Percentiles rank a stretch among this genome's conserved stretches.
phyloP scores from a whole-genome alignment of 2,888 invertebrate genomes.

The Emmelina monodactyla region DNA sequence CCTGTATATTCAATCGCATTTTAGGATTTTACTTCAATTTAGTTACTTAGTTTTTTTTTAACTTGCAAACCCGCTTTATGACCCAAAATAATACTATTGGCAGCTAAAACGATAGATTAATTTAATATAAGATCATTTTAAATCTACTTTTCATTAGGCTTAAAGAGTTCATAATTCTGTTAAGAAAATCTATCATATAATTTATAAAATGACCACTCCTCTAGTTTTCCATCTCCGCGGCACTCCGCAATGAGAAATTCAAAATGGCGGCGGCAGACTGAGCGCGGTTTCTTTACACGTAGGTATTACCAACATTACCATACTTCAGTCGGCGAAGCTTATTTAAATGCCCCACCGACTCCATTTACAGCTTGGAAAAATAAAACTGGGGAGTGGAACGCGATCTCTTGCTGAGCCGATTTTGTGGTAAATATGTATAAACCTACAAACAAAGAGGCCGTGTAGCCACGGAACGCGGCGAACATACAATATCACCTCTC shows the following conservation, averaged over 20 bases:
- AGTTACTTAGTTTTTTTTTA: too few species aligned
- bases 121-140: too few species aligned
- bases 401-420: conserved; percentile 63
- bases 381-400: conserved; percentile 61
- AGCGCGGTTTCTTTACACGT: conserved; percentile 54
- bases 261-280: conserved; percentile 50
- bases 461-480: conserved; percentile 17
- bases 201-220: too few species aligned
- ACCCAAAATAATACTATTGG: too few species aligned
- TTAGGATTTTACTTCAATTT: too few species aligned
- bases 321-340: conserved; percentile 63
- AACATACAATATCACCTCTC: conserved; percentile 21
- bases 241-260: conserved; percentile 31
- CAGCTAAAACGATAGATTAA: too few species aligned
- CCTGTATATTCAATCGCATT: too few species aligned
- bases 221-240: background rate
- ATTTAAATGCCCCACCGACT: conserved; percentile 67
- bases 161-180: too few species aligned
- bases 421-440: conserved; percentile 67
- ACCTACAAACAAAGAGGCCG: conserved; percentile 30
- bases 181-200: background rate
- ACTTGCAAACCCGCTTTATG: too few species aligned
- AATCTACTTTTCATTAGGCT: too few species aligned
- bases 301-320: conserved; percentile 61
- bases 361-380: conserved; percentile 67